Conservation (phyloP, 2,113 vertebrate species). For the Mormyrus iriodes region DNA sequence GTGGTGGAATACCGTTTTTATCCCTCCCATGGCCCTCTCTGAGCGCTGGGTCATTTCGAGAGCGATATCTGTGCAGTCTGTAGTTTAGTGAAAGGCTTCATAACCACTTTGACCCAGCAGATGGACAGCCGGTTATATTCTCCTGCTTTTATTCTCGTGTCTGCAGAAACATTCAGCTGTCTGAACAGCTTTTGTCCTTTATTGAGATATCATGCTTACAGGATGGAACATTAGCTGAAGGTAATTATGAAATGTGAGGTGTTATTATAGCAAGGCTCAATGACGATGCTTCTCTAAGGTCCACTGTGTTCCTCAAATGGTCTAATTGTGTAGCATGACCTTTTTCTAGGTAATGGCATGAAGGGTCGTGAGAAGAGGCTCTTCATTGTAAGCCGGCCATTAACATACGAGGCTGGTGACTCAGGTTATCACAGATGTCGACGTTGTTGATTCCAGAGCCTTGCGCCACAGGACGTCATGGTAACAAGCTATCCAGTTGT, state of each 20-base stretch:
- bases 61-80: background rate
- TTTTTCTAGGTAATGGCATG: background rate
- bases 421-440: background rate
- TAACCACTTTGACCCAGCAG: background rate
- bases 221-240: background rate
- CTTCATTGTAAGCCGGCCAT: background rate
- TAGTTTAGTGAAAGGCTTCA: background rate
- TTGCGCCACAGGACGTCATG: background rate
- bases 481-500: background rate
- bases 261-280: background rate
- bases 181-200: background rate
- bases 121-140: background rate
- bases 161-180: background rate
- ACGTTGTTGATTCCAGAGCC: background rate
- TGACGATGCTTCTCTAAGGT: background rate
- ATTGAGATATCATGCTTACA: background rate
- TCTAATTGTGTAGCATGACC: background rate
- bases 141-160: background rate
- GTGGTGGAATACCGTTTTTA: conserved; percentile 39
- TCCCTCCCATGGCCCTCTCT: conserved; percentile 26
- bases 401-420: background rate
- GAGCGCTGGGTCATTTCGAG: background rate
- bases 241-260: background rate
- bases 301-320: background rate
- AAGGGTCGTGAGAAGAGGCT: background rate